Evolutionary conservation across 2,888 invertebrate species (phyloP), one percentile per base, ranked within the genome.

Genomic region (Erannis defoliaria): DNA sequence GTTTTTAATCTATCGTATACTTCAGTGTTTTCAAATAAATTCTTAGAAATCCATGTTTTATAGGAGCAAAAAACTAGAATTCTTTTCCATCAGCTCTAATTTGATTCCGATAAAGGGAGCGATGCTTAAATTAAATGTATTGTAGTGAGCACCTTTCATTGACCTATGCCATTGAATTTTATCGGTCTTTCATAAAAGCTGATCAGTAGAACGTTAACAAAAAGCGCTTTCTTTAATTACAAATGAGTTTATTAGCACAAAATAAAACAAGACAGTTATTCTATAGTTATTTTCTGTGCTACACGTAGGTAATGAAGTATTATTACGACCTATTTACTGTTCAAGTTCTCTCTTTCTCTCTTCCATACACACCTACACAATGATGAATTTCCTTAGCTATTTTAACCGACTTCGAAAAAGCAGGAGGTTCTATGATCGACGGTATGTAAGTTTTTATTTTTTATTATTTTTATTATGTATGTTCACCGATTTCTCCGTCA

Each of bases 21-120:
- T 46, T 58, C 51, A 37, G n/a, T 14, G 55, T 33, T 64, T 50
- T 54, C 45, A 33, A 19, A 9, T 16, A n/a, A 16, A 38, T 50
- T 26, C 50, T 26, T 8, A 31, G 50, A 37, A 23, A 18, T 5
- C 38, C 10, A 9, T 50, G 38, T 38, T 50, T 45, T 31, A 37
- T 40, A 62, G 56, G 65, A 68, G 75, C 75, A 73, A 75, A 80
- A 72, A 71, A 68, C 60, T 62, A 53, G 59, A 72, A 78, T 80
- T 79, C 71, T 74, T 74, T 78, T 79, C 75, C 75, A 65, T 72
- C 67, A 72, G 71, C 73, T 77, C 80, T 77, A 81, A 85, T 85
- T 84, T 76, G 78, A 78, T 81, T 81, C 74, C 77, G 79, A 81
- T 80, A 80, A 79, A 76, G 78, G 75, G 78, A 78, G 73, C 68